A percentile compares a stretch with the other conserved stretches of the same genome.
phyloP scores from a whole-genome alignment of 1,140 invertebrate genomes.

The Lamellibrachia luymesi region DNA sequence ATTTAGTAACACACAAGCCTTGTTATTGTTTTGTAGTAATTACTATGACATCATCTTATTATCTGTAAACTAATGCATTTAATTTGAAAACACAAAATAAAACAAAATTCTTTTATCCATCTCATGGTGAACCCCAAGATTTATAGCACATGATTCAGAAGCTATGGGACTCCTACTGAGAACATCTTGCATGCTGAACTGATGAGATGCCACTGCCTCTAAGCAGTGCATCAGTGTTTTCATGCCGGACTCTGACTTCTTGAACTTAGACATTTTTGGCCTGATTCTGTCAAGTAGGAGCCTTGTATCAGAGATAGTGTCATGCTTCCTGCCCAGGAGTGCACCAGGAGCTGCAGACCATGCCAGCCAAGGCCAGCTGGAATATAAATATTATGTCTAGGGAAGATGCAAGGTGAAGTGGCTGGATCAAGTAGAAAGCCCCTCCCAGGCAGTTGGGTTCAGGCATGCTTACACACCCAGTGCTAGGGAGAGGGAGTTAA shows the following conservation, averaged over 20 bases:
- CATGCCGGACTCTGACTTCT: neutral
- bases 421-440: neutral
- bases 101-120: too few species aligned
- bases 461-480: neutral
- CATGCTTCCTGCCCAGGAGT: neutral
- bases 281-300: neutral
- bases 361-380: neutral
- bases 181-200: neutral
- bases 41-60: too few species aligned
- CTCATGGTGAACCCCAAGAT: too few species aligned
- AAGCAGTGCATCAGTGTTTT: neutral
- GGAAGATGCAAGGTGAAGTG: neutral
- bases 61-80: too few species aligned
- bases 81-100: too few species aligned
- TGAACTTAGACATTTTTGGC: neutral
- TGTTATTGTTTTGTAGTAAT: too few species aligned
- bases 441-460: neutral
- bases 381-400: neutral
- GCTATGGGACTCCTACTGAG: too few species aligned
- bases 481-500: neutral
- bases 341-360: neutral
- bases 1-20: too few species aligned
- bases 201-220: neutral
- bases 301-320: neutral
- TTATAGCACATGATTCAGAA: too few species aligned